Percentiles rank a stretch among this genome's conserved stretches.
Evolutionary conservation across 2,113 vertebrate genomes (phyloP).

Genomic region (human): DNA sequence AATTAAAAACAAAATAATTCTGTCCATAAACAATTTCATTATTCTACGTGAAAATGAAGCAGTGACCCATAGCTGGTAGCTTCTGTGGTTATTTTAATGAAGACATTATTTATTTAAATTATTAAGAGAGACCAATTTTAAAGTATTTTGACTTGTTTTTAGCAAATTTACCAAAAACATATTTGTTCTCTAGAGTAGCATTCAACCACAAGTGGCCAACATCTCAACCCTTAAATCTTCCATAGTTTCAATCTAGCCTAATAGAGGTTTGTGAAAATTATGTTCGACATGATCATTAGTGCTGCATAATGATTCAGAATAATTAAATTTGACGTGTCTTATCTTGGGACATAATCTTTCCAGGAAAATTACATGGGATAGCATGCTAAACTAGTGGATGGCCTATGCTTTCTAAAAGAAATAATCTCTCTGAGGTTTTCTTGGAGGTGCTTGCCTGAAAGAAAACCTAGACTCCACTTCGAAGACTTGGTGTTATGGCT

Average conservation of each 20-base stretch:
- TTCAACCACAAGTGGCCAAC: not conserved
- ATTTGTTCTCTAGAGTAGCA: not conserved
- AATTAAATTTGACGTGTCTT: not conserved
- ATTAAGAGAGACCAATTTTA: not conserved
- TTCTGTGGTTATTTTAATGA: conserved; percentile 15
- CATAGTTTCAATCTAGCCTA: not conserved
- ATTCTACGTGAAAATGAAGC: not conserved
- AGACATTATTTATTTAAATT: not conserved
- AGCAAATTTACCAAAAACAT: not conserved
- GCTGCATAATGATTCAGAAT: not conserved
- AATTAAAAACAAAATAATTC: conserved; percentile 31
- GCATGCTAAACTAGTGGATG: not conserved
- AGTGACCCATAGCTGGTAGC: not conserved
- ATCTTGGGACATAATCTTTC: not conserved
- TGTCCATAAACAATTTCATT: not conserved
- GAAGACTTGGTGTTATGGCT: not conserved
- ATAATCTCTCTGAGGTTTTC: not conserved
- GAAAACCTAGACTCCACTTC: not conserved
- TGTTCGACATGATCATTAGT: not conserved
- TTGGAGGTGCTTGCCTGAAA: not conserved
- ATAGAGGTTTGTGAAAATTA: not conserved
- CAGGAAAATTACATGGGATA: not conserved
- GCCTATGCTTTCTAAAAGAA: not conserved
- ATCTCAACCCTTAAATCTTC: not conserved
- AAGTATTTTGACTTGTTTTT: not conserved